These are phyloP conservation scores for Cepphus grylle DNA, from an alignment of 2,113 vertebrate species.

Conservation along the genomic window DNA sequence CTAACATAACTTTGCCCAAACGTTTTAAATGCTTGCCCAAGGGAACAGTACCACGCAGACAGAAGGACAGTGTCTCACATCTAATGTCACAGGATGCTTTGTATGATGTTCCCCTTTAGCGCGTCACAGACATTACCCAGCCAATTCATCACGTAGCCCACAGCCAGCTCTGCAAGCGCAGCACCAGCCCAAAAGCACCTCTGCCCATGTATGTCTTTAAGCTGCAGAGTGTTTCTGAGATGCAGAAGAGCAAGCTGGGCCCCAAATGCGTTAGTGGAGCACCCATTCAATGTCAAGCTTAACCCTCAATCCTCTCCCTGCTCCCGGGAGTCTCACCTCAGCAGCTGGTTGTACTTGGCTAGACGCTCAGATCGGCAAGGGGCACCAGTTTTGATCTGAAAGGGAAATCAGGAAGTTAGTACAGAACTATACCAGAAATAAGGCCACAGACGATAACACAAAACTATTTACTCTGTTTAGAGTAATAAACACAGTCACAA, in stretches of 20 bases:
- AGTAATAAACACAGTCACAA: neutral
- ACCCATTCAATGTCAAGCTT: neutral
- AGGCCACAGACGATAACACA: neutral
- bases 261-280: neutral
- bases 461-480: neutral
- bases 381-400: slow-evolving; percentile 95
- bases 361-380: slow-evolving; percentile 95
- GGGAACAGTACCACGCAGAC: neutral
- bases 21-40: fast-evolving
- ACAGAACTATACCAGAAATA: neutral
- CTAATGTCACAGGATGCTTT: neutral
- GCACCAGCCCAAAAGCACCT: neutral
- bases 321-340: slow-evolving; percentile 76
- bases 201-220: neutral
- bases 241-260: neutral
- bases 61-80: fast-evolving
- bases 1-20: fast-evolving
- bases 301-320: fast-evolving
- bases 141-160: neutral
- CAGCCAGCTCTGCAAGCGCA: neutral
- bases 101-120: neutral
- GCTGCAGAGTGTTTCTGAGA: neutral
- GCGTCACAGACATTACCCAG: fast-evolving
- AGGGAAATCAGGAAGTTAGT: neutral
- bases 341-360: slow-evolving; percentile 97